A percentile compares a stretch with the other conserved stretches of the same genome.
phyloP scores from a whole-genome alignment of 2,888 invertebrate species.

The Lobophora halterata region DNA sequence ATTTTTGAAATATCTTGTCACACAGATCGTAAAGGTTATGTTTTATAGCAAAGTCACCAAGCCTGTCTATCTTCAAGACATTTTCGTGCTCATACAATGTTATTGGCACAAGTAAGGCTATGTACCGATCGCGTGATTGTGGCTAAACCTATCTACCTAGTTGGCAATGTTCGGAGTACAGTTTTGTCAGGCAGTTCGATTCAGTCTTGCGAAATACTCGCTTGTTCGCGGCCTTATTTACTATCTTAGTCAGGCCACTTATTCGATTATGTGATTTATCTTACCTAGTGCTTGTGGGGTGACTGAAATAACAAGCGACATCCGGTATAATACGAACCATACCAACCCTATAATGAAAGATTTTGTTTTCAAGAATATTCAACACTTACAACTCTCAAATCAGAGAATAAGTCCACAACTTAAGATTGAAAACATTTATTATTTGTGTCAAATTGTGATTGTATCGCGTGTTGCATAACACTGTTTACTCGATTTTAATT shows the following conservation, averaged over 20 bases:
- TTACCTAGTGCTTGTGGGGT: slow-evolving; percentile 25
- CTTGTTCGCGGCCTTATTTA: slow-evolving; percentile 45
- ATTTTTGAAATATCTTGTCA: not conserved
- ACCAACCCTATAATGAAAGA: too few relatives aligned
- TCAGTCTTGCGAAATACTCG: slow-evolving; percentile 65
- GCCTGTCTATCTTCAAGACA: slow-evolving; percentile 19
- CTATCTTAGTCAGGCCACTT: slow-evolving; percentile 24
- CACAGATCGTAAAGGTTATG: slow-evolving; percentile 23
- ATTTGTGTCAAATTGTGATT: slow-evolving; percentile 10
- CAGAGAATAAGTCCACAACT: not conserved
- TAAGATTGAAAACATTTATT: slow-evolving; percentile 6
- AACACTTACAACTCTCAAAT: not conserved
- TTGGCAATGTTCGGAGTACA: slow-evolving; percentile 61
- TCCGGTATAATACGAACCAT: too few relatives aligned
- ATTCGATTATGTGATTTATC: slow-evolving; percentile 23
- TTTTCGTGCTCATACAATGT: slow-evolving; percentile 52
- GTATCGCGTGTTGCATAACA: slow-evolving; percentile 14
- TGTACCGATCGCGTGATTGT: slow-evolving; percentile 67
- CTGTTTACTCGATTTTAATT: slow-evolving; percentile 18
- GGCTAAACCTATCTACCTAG: slow-evolving; percentile 70
- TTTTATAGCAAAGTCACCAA: slow-evolving; percentile 27
- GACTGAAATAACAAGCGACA: slow-evolving; percentile 19
- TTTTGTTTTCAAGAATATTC: too few relatives aligned
- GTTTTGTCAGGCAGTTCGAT: slow-evolving; percentile 63
- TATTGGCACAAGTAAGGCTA: slow-evolving; percentile 46